Conservation (phyloP, 2,797 vertebrate genomes). For the Lagodon rhomboides region DNA sequence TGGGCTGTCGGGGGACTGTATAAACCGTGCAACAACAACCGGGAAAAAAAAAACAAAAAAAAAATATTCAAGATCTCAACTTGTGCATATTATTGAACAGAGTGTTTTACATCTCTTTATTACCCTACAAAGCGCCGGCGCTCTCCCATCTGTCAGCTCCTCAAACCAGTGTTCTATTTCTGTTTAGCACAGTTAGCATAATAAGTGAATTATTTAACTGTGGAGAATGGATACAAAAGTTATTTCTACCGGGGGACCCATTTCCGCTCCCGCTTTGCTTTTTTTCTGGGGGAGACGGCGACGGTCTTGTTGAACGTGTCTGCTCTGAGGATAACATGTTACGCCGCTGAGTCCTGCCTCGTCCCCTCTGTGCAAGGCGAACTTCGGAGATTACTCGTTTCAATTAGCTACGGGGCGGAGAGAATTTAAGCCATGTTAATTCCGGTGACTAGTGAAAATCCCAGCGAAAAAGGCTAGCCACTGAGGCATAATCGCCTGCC, state of each 20-base stretch:
- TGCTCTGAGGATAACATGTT: constrained; percentile 70
- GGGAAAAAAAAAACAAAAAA: neutral
- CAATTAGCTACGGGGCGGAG: constrained; percentile 81
- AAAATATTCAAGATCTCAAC: constrained; percentile 34
- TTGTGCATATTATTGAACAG: constrained; percentile 61
- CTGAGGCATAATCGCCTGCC: constrained; percentile 76
- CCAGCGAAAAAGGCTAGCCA: constrained; percentile 64
- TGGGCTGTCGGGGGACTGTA: constrained; percentile 33
- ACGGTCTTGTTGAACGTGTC: constrained; percentile 52
- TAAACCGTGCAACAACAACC: constrained; percentile 37
- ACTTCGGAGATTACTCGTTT: constrained; percentile 83
- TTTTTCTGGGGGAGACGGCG: constrained; percentile 6
- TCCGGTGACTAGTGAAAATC: constrained; percentile 78
- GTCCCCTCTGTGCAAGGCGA: constrained; percentile 58
- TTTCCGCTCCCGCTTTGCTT: constrained; percentile 42
- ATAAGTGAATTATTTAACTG: constrained; percentile 70
- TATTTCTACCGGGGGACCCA: constrained; percentile 57
- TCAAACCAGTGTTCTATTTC: constrained; percentile 54
- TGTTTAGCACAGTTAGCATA: constrained; percentile 57
- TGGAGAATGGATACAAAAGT: constrained; percentile 57
- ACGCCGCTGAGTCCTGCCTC: constrained; percentile 44
- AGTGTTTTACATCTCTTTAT: constrained; percentile 61
- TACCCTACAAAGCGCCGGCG: constrained; percentile 45
- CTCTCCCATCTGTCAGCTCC: constrained; percentile 62
- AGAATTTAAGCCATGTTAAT: constrained; percentile 83